Evolutionary conservation across 1,140 invertebrate genomes (phyloP).

Genomic region (Aphaenogaster floridana): DNA sequence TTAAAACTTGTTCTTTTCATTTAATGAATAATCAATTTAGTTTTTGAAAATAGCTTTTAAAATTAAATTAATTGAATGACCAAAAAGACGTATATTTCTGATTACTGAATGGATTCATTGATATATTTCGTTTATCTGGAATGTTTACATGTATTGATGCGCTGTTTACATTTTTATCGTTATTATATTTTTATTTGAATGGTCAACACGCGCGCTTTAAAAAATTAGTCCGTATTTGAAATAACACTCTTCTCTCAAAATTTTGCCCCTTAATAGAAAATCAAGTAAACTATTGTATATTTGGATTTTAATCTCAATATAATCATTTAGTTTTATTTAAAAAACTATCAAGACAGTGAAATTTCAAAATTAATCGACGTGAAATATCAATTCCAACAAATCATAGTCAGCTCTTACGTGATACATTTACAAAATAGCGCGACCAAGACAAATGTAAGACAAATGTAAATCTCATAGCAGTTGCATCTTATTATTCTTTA

Average conservation of each 20-base stretch:
- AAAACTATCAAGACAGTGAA: not conserved
- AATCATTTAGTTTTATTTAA: not conserved
- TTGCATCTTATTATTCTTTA: slow-evolving; percentile 27
- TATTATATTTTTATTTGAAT: not conserved
- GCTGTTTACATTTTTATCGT: not conserved
- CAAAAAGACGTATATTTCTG: not conserved
- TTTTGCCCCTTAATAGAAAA: not conserved
- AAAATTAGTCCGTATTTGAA: not conserved
- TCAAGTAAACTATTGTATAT: not conserved
- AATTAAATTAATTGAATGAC: slow-evolving; percentile 19
- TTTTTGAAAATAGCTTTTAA: not conserved
- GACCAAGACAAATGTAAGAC: not conserved
- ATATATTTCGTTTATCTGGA: not conserved
- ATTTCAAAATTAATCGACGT: not conserved
- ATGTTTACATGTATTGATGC: not conserved
- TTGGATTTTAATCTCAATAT: not conserved
- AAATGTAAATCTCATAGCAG: not conserved
- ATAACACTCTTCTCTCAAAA: not conserved
- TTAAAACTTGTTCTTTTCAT: not conserved
- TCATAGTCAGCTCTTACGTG: not conserved
- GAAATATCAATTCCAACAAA: not conserved
- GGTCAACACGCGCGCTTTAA: not conserved
- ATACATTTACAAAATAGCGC: not conserved
- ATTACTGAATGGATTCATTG: not conserved
- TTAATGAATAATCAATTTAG: not conserved